These are phyloP conservation scores for Pseudococcus jackbeardsleyi DNA, from an alignment of 2,888 invertebrate genomes.

Conservation along the genomic window DNA sequence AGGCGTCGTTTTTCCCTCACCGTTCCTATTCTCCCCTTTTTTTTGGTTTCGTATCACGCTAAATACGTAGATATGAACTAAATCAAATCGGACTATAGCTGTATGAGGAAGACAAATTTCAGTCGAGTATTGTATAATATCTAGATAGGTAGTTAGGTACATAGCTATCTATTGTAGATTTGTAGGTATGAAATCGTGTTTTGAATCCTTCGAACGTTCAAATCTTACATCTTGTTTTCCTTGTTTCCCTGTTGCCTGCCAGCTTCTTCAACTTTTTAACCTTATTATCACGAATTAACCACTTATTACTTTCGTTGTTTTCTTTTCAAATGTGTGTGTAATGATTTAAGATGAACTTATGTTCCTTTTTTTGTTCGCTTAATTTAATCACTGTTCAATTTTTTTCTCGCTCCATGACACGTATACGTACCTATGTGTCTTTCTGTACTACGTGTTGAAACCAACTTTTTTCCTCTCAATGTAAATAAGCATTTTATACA, in stretches of 20 bases:
- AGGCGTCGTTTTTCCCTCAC: background rate
- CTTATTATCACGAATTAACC: slow-evolving; percentile 59
- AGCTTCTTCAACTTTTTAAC: slow-evolving; percentile 39
- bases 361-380: slow-evolving; percentile 52
- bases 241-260: background rate
- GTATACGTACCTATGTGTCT: background rate
- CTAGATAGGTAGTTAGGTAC: too few species aligned
- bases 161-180: background rate
- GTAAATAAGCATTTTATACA: slow-evolving; percentile 35
- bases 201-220: background rate
- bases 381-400: slow-evolving; percentile 23
- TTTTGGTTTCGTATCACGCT: background rate
- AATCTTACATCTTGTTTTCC: slow-evolving; percentile 42
- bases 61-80: too few species aligned
- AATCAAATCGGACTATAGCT: too few species aligned
- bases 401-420: background rate
- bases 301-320: slow-evolving; percentile 31
- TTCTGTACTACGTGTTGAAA: background rate
- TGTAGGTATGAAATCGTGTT: background rate
- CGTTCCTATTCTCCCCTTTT: background rate
- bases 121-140: too few species aligned
- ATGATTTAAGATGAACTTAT: slow-evolving; percentile 34
- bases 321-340: slow-evolving; percentile 9
- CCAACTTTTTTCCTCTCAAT: slow-evolving; percentile 8
- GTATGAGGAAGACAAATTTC: too few species aligned